Evolutionary conservation across 2,888 invertebrate genomes (phyloP).

Genomic region (Synanthedon vespiformis): DNA sequence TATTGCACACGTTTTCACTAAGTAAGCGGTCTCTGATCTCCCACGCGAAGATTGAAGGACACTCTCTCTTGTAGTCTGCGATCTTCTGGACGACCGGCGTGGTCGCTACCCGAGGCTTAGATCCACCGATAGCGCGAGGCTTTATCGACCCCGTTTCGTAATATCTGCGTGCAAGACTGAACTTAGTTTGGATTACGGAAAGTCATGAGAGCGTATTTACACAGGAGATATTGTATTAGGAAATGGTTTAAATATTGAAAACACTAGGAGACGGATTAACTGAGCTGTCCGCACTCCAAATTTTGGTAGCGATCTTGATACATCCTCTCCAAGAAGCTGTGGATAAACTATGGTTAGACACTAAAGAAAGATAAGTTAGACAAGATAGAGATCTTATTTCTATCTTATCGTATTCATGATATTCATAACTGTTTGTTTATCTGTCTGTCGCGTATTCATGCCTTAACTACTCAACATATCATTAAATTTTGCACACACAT

Average conservation of each 20-base stretch:
- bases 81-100: conserved; percentile 95
- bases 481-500: too few relatives aligned
- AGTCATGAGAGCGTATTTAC: conserved; percentile 22
- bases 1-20: conserved; percentile 95
- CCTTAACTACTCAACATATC: too few relatives aligned
- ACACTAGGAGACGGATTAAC: too few relatives aligned
- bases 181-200: conserved; percentile 58
- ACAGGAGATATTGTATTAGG: not conserved
- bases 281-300: too few relatives aligned
- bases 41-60: conserved; percentile 99
- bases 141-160: conserved; percentile 98
- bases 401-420: too few relatives aligned
- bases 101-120: conserved; percentile 95
- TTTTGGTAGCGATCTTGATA: too few relatives aligned
- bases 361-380: too few relatives aligned
- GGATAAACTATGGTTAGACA: too few relatives aligned
- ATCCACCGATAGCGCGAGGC: conserved; percentile 96
- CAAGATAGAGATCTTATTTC: too few relatives aligned
- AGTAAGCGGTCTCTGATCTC: conserved; percentile 95
- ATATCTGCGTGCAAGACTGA: conserved; percentile 78
- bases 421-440: too few relatives aligned
- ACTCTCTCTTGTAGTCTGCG: conserved; percentile 96
- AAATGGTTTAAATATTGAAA: not conserved
- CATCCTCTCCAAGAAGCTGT: too few relatives aligned
- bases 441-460: too few relatives aligned